phyloP scores from a whole-genome alignment of 1,140 invertebrate species.

The Liolophura sinensis region DNA sequence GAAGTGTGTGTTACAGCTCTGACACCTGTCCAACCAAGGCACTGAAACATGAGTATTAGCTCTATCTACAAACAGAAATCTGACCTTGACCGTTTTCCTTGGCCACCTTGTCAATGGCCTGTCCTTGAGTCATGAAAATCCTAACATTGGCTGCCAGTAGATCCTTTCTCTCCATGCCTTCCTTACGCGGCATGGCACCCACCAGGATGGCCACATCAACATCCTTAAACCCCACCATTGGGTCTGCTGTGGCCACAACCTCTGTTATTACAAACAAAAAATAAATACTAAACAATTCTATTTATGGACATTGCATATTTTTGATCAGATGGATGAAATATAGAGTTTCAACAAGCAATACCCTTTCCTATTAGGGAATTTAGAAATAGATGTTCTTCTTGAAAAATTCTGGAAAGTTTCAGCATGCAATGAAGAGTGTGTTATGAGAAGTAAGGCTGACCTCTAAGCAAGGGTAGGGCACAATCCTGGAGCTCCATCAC shows the following conservation, averaged over 20 bases:
- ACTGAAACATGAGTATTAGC: neutral
- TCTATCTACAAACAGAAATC: conserved; percentile 4
- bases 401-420: no score
- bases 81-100: conserved; percentile 94
- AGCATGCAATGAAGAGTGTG: no score
- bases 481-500: conserved; percentile 97
- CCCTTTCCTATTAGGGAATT: no score
- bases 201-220: conserved; percentile 98
- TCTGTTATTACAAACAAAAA: conserved; percentile 61
- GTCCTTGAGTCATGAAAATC: conserved; percentile 94
- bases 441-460: conserved; percentile 52
- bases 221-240: conserved; percentile 89
- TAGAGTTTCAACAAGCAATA: no score
- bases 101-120: conserved; percentile 89
- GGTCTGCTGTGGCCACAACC: conserved; percentile 85
- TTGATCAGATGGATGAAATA: no score
- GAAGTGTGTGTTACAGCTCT: neutral
- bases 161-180: conserved; percentile 99
- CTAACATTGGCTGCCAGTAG: conserved; percentile 94
- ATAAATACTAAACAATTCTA: no score
- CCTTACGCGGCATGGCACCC: conserved; percentile 96
- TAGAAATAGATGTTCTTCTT: no score
- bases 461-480: conserved; percentile 84
- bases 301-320: no score
- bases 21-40: neutral